phyloP scores from a whole-genome alignment of 2,888 invertebrate species.

The Caenorhabditis sinica region DNA sequence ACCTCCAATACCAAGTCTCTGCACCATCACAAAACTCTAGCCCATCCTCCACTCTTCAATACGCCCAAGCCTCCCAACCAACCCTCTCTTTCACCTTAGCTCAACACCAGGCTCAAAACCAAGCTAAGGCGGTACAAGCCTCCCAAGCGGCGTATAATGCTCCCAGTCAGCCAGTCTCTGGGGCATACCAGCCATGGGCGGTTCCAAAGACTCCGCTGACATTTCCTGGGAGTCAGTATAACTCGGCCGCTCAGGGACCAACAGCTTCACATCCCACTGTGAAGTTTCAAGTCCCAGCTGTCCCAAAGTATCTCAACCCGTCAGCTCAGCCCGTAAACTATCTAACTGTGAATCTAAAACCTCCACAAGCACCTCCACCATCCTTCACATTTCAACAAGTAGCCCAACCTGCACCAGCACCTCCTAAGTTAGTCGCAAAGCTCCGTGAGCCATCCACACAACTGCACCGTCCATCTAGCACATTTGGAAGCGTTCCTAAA shows the following conservation, averaged over 20 bases:
- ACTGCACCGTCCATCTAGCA: conserved; percentile 41
- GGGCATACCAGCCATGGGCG: conserved; percentile 31
- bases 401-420: conserved; percentile 15
- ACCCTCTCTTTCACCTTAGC: conserved; percentile 39
- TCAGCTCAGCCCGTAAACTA: conserved; percentile 34
- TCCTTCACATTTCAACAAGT: conserved; percentile 18
- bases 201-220: conserved; percentile 23
- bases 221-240: conserved; percentile 17
- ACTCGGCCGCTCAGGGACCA: conserved; percentile 32
- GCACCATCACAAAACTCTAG: not conserved
- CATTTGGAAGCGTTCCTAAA: conserved; percentile 44
- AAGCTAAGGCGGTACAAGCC: conserved; percentile 32
- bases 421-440: conserved; percentile 10
- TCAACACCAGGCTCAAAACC: conserved; percentile 49
- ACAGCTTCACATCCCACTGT: not conserved
- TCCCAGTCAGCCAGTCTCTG: conserved; percentile 39
- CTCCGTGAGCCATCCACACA: conserved; percentile 5
- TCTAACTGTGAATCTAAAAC: conserved; percentile 50
- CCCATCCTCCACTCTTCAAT: conserved; percentile 8
- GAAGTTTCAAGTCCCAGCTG: conserved; percentile 36
- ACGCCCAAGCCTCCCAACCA: conserved; percentile 29
- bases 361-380: conserved; percentile 33
- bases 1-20: conserved; percentile 32
- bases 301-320: conserved; percentile 28
- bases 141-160: conserved; percentile 46